phyloP scores from a whole-genome alignment of 2,888 invertebrate species.

The Pharmacophagus antenor region DNA sequence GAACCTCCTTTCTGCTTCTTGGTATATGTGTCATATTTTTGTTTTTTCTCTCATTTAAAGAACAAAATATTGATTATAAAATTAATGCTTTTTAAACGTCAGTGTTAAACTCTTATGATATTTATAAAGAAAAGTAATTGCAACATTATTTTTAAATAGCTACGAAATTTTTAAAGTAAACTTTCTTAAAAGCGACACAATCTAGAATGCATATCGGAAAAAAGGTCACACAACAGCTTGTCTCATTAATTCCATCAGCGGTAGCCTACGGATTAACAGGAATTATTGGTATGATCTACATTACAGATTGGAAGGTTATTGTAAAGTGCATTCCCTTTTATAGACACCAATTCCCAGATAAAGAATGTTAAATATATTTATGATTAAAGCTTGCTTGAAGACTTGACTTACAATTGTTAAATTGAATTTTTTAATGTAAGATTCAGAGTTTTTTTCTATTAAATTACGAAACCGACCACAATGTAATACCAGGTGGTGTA shows the following conservation, averaged over 20 bases:
- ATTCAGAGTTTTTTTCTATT: not conserved
- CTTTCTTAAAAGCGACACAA: not conserved
- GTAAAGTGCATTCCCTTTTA: slow-evolving; percentile 87
- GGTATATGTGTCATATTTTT: not conserved
- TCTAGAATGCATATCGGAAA: slow-evolving; percentile 68
- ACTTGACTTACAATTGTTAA: not conserved
- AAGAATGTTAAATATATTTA: slow-evolving; percentile 2
- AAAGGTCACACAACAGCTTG: slow-evolving; percentile 79
- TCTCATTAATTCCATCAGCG: slow-evolving; percentile 72
- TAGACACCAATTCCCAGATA: slow-evolving; percentile 81
- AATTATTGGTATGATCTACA: slow-evolving; percentile 79
- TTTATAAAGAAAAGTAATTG: not conserved
- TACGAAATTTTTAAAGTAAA: not conserved
- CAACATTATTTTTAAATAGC: not conserved
- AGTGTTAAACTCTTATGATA: not conserved
- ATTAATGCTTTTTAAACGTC: not conserved
- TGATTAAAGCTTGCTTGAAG: not conserved
- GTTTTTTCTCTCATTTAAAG: not conserved
- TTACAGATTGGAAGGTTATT: slow-evolving; percentile 88
- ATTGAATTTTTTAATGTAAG: not conserved
- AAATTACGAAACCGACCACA: slow-evolving; percentile 1
- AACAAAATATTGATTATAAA: not conserved
- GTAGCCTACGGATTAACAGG: slow-evolving; percentile 81
- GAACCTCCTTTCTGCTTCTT: too few relatives aligned
- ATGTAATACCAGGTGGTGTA: slow-evolving; percentile 29